These are phyloP conservation scores for Aphidius ervi DNA, from an alignment of 1,140 invertebrate species.

Conservation along the genomic window DNA sequence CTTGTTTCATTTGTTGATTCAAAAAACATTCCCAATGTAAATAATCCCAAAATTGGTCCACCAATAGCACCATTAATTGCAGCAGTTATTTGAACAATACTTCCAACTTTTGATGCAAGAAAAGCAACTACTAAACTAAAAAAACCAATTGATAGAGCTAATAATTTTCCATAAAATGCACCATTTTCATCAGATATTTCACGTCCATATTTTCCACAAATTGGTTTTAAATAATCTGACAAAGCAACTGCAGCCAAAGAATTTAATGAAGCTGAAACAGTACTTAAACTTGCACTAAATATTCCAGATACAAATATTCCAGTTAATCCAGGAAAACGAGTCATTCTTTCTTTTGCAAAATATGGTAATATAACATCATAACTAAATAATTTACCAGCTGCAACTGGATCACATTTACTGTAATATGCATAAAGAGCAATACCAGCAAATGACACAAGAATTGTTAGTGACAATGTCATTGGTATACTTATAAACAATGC, in stretches of 20 bases:
- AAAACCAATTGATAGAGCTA: constrained; percentile 66
- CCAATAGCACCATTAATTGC: constrained; percentile 76
- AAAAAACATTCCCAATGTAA: constrained; percentile 73
- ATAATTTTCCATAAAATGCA: constrained; percentile 51
- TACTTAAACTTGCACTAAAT: constrained; percentile 74
- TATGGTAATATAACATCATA: constrained; percentile 41
- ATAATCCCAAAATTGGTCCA: constrained; percentile 74
- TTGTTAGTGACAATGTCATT: constrained; percentile 60
- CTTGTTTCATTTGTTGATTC: constrained; percentile 66
- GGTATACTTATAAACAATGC: constrained; percentile 65
- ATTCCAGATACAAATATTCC: constrained; percentile 58
- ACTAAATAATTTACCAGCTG: constrained; percentile 51
- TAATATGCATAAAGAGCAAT: constrained; percentile 74
- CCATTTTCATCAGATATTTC: constrained; percentile 46
- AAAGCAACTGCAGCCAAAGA: constrained; percentile 80
- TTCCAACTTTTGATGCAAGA: constrained; percentile 65
- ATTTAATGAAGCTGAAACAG: constrained; percentile 81
- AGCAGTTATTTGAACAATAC: constrained; percentile 68
- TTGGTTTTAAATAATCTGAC: constrained; percentile 71
- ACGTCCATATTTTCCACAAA: constrained; percentile 26
- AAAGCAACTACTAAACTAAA: constrained; percentile 70
- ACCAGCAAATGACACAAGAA: constrained; percentile 68
- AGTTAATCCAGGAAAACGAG: constrained; percentile 62
- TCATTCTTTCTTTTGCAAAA: constrained; percentile 73
- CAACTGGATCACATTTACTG: constrained; percentile 70